Conservation (phyloP, 2,797 vertebrate species). For the Oreonectes daqikongensis region DNA sequence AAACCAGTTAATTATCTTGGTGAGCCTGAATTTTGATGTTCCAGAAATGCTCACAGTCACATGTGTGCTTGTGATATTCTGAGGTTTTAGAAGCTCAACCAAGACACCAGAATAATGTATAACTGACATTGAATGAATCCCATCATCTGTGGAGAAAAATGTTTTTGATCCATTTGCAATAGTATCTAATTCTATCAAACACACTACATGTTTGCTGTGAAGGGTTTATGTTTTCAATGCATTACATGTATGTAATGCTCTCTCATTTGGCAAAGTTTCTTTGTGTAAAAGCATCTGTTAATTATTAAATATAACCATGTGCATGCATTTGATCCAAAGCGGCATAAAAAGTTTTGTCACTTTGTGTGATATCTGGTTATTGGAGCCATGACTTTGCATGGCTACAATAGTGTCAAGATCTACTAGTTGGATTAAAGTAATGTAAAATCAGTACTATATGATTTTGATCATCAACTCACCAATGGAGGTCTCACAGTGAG, state of each 20-base stretch:
- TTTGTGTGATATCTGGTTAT: no score
- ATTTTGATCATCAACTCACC: slow-evolving; percentile 17
- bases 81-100: slow-evolving; percentile 7
- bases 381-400: no score
- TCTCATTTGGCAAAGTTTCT: no score
- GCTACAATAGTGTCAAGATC: background rate
- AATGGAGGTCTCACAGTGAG: slow-evolving; percentile 35
- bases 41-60: background rate
- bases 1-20: background rate
- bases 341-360: no score
- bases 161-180: background rate
- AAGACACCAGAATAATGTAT: background rate
- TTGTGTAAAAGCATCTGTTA: no score
- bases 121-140: slow-evolving; percentile 5
- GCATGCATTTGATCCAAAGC: no score
- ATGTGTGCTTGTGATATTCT: slow-evolving; percentile 17
- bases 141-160: background rate
- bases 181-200: no score
- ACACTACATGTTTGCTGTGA: no score
- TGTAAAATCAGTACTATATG: background rate
- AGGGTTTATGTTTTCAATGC: no score
- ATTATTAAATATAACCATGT: no score
- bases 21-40: slow-evolving; percentile 3
- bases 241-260: no score
- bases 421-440: background rate